Base-by-base conservation (phyloP, 2,113 vertebrate species). In the Microcebus griseorufus region DNA sequence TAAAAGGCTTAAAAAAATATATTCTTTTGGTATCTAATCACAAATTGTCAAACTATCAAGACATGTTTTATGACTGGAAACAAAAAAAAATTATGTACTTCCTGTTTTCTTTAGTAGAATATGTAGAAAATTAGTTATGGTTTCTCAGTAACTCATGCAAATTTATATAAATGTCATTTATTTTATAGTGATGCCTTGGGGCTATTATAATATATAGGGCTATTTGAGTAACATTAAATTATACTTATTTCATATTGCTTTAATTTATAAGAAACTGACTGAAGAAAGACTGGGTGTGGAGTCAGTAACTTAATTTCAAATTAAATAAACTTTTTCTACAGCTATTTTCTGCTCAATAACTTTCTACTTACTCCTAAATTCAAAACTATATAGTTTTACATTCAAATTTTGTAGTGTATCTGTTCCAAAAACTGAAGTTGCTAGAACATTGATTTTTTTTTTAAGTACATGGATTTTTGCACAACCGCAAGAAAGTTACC, bases 31-130 rank as follows among this genome's bases (percentile, higher is more conserved):
- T 80, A 20, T 73, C 23, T 62, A 89, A 75, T 81, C 20, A 42
- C 16, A 62, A 42, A 4, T 69, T 81, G 32, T 10, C 65, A 69
- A 85, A 69, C 9, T 42, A 9, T 89, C 51, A 94, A 81, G 67
- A 58, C 88, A 42, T 69, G n/a, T 42, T 85, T 53, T 88, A 94
- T 73, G 32, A 84, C n/a, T 80, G n/a, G 67, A 88, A 88, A 79
- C 12, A 82, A 96, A 42, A 34, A 88, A 79, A 70, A 23, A 84
- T 1, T 55, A 48, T 58, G 9, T n/a, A 48, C 14, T 65, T 85
- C 1, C 25, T 55, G 7, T 70, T 83, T 75, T 88, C 29, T 55
- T 39, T 65, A 58, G 6, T 58, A 65, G 48, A 88, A 55, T 70
- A 67, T 81, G 5, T 86, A 10, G 73, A 67, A 72, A 92, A 87